A percentile compares a stretch with the other conserved stretches of the same genome.
phyloP scores from a whole-genome alignment of 1,140 invertebrate species.

The Scaptomyza montana region DNA sequence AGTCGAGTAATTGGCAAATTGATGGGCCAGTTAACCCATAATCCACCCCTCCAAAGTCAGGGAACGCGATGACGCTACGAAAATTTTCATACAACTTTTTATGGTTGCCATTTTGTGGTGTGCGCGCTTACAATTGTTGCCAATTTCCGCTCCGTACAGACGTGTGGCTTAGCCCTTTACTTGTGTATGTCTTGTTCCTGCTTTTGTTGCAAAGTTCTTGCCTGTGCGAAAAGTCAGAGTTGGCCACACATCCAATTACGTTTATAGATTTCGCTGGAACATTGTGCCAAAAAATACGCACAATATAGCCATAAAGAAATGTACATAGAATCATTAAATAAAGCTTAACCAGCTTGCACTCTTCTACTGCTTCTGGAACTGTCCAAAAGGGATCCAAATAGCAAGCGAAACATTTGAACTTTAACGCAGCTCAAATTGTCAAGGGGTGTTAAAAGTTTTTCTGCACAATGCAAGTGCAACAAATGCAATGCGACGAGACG shows the following conservation, averaged over 20 bases:
- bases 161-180: slow-evolving; percentile 32
- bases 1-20: slow-evolving; percentile 71
- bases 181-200: no score
- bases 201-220: slow-evolving; percentile 34
- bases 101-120: slow-evolving; percentile 68
- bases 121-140: slow-evolving; percentile 67
- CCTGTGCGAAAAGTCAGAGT: slow-evolving; percentile 54
- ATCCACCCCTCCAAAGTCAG: neutral
- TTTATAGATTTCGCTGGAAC: slow-evolving; percentile 72
- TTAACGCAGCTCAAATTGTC: slow-evolving; percentile 57
- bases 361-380: neutral
- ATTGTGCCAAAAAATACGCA: slow-evolving; percentile 66
- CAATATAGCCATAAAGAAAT: slow-evolving; percentile 69
- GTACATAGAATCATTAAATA: slow-evolving; percentile 54
- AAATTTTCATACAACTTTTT: slow-evolving; percentile 79
- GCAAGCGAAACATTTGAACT: slow-evolving; percentile 62
- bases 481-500: slow-evolving; percentile 4
- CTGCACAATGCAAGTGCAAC: slow-evolving; percentile 3
- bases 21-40: slow-evolving; percentile 52
- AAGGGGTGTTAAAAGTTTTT: slow-evolving; percentile 56
- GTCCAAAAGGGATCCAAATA: neutral
- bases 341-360: slow-evolving; percentile 36
- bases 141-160: slow-evolving; percentile 56
- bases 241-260: slow-evolving; percentile 75
- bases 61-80: slow-evolving; percentile 47